Percentiles rank a stretch among this genome's conserved stretches.
phyloP scores from a whole-genome alignment of 2,113 vertebrate species.

The Chitala chitala region DNA sequence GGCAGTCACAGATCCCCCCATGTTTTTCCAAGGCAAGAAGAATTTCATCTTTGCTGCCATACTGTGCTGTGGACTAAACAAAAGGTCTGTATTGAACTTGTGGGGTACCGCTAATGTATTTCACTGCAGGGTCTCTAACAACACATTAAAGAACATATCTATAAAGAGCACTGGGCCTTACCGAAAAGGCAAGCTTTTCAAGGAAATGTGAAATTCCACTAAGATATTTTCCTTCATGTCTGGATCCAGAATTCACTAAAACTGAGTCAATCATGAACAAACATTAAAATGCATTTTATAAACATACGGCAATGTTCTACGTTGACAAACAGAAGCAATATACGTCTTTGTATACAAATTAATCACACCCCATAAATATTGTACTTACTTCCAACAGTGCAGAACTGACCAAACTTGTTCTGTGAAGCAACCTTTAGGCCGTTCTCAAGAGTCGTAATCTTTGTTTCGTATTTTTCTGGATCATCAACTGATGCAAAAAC shows the following conservation, averaged over 20 bases:
- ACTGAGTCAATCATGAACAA: neutral
- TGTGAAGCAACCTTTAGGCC: constrained; percentile 90
- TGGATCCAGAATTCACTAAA: constrained; percentile 66
- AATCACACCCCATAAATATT: too few relatives aligned
- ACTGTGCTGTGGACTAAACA: constrained; percentile 84
- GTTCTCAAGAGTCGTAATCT: constrained; percentile 82
- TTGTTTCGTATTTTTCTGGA: constrained; percentile 83
- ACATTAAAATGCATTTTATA: too few relatives aligned
- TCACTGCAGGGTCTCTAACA: too few relatives aligned
- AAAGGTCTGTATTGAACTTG: neutral
- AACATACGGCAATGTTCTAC: too few relatives aligned
- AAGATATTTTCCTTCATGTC: constrained; percentile 81
- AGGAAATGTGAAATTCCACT: constrained; percentile 90
- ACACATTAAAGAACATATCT: constrained; percentile 55
- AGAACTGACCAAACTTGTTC: constrained; percentile 94
- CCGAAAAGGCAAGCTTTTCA: constrained; percentile 93
- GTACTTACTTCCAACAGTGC: constrained; percentile 87
- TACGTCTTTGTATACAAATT: too few relatives aligned
- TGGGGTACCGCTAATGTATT: too few relatives aligned
- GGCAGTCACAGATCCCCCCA: constrained; percentile 96
- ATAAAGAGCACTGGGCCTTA: constrained; percentile 57
- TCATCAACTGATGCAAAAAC: constrained; percentile 78
- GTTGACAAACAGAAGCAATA: too few relatives aligned
- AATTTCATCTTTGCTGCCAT: constrained; percentile 88
- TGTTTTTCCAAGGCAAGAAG: constrained; percentile 87